Evolutionary conservation across 2,797 vertebrate genomes (phyloP).

Genomic region (Chelidonichthys spinosus): DNA sequence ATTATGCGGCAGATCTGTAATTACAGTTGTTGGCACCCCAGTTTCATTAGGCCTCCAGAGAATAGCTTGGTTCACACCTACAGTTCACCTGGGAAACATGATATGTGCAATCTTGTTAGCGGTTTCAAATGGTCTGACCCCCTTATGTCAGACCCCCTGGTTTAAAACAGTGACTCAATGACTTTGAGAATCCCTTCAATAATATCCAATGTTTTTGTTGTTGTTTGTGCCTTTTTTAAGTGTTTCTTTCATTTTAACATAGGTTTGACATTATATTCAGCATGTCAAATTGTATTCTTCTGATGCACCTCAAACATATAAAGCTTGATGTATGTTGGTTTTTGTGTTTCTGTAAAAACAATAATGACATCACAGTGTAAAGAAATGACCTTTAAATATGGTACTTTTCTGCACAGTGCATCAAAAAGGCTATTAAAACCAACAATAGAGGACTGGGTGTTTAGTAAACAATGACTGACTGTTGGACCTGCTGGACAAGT

Average conservation of each 20-base stretch:
- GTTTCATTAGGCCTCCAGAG: slow-evolving; percentile 24
- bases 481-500: slow-evolving; percentile 67
- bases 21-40: slow-evolving; percentile 30
- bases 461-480: slow-evolving; percentile 69
- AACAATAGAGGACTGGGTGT: slow-evolving; percentile 60
- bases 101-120: slow-evolving; percentile 49
- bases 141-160: slow-evolving; percentile 2
- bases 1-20: slow-evolving; percentile 29
- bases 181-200: slow-evolving; percentile 14
- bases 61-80: slow-evolving; percentile 50
- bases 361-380: slow-evolving; percentile 39
- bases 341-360: slow-evolving; percentile 57
- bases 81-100: slow-evolving; percentile 54
- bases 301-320: slow-evolving; percentile 17
- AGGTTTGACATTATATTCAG: slow-evolving; percentile 2
- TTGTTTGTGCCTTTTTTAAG: background rate
- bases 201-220: background rate
- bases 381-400: slow-evolving; percentile 47
- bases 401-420: slow-evolving; percentile 42
- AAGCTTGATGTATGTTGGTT: slow-evolving; percentile 15
- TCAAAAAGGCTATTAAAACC: slow-evolving; percentile 33
- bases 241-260: background rate
- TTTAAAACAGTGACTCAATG: slow-evolving; percentile 15
- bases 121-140: slow-evolving; percentile 38
- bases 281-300: slow-evolving; percentile 2